These are phyloP conservation scores for Entosphenus tridentatus DNA, from an alignment of 2,113 vertebrate species.

Conservation along the genomic window DNA sequence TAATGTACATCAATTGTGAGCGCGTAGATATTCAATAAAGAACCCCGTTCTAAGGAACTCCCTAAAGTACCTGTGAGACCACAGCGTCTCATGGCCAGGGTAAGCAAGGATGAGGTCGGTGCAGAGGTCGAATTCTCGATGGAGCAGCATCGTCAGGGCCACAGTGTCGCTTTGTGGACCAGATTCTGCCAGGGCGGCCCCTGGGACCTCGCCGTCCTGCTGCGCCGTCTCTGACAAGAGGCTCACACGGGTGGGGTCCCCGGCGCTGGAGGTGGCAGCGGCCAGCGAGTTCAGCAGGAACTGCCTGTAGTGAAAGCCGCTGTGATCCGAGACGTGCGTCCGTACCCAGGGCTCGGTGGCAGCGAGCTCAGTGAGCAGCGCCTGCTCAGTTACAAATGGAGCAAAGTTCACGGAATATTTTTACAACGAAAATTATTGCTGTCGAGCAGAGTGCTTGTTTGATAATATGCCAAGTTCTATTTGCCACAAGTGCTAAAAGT, in stretches of 20 bases:
- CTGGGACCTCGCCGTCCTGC: slow-evolving; percentile 14
- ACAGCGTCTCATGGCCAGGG: slow-evolving; percentile 80
- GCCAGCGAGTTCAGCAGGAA: slow-evolving; percentile 61
- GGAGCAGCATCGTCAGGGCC: slow-evolving; percentile 25
- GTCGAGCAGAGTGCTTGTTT: not conserved
- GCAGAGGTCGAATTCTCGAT: slow-evolving; percentile 63
- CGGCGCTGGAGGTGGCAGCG: not conserved
- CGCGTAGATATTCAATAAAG: too few relatives aligned
- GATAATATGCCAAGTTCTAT: not conserved
- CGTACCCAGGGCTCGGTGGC: slow-evolving; percentile 72
- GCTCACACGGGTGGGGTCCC: slow-evolving; percentile 20
- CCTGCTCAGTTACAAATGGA: slow-evolving; percentile 22
- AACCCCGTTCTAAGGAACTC: too few relatives aligned
- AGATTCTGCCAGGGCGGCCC: not conserved
- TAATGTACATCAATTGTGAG: too few relatives aligned
- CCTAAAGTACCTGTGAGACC: slow-evolving; percentile 61
- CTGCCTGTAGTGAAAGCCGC: slow-evolving; percentile 93
- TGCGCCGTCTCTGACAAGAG: slow-evolving; percentile 15
- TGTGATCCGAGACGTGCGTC: slow-evolving; percentile 83
- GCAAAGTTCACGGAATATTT: too few relatives aligned
- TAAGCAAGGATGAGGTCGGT: slow-evolving; percentile 67
- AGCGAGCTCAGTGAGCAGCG: slow-evolving; percentile 63
- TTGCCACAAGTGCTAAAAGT: too few relatives aligned
- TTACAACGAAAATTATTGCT: not conserved
- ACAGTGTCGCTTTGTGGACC: slow-evolving; percentile 4